Percentiles rank a stretch among this genome's conserved stretches.
phyloP scores from a whole-genome alignment of 2,888 invertebrate species.

The Norana najaformis region DNA sequence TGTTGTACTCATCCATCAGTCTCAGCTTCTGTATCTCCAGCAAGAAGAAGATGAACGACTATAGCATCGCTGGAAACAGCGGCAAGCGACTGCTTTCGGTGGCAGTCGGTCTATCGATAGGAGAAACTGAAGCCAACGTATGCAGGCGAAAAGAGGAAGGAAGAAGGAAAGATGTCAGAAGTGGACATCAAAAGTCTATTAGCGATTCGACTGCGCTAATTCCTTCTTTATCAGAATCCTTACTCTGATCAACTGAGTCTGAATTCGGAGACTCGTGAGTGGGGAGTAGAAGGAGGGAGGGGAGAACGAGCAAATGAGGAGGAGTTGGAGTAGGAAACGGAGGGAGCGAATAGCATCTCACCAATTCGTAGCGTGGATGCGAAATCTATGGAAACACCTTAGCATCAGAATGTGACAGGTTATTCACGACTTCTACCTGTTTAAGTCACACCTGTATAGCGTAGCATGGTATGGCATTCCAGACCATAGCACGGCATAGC shows the following conservation, averaged over 20 bases:
- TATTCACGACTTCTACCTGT: too few relatives aligned
- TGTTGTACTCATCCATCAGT: constrained; percentile 54
- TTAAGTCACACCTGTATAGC: too few relatives aligned
- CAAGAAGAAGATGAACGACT: not conserved
- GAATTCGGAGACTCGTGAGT: not conserved
- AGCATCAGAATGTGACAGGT: not conserved
- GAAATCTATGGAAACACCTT: not conserved
- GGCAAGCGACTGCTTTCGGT: not conserved
- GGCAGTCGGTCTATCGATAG: not conserved
- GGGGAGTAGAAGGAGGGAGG: too few relatives aligned
- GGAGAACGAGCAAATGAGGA: not conserved
- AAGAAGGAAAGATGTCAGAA: not conserved
- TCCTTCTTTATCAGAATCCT: not conserved
- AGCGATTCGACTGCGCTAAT: not conserved
- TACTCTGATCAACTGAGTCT: too few relatives aligned
- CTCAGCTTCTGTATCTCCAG: not conserved
- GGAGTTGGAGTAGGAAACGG: not conserved
- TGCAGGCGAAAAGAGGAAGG: not conserved
- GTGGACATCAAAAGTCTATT: not conserved
- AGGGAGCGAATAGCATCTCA: not conserved
- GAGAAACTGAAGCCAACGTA: not conserved
- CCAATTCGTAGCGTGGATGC: not conserved
- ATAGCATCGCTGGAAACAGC: not conserved
- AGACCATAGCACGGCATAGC: too few relatives aligned
- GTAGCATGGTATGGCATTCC: too few relatives aligned